These are phyloP conservation scores for Chironomus tentans DNA, from an alignment of 2,888 invertebrate species.

Conservation along the genomic window DNA sequence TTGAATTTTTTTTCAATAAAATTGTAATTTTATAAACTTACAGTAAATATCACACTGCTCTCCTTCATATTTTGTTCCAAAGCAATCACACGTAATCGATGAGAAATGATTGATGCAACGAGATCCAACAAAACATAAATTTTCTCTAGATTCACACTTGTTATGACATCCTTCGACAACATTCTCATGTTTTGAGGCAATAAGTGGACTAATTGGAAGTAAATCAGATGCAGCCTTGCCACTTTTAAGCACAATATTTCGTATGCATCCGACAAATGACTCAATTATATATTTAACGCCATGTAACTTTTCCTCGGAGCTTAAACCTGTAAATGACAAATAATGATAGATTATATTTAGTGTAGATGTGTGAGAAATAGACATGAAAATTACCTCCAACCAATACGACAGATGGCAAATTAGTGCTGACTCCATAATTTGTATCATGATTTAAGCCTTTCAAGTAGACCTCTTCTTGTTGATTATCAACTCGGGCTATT, in stretches of 20 bases:
- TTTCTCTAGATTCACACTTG: slow-evolving; percentile 69
- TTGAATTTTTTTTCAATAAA: too few species aligned
- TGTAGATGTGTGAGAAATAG: too few species aligned
- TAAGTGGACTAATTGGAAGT: slow-evolving; percentile 68
- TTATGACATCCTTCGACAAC: slow-evolving; percentile 83
- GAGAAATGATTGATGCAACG: slow-evolving; percentile 88
- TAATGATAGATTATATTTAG: neutral
- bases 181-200: slow-evolving; percentile 81
- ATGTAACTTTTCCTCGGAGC: slow-evolving; percentile 78
- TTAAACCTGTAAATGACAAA: slow-evolving; percentile 51
- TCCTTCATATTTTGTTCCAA: slow-evolving; percentile 85
- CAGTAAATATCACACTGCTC: slow-evolving; percentile 86
- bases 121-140: slow-evolving; percentile 79
- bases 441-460: slow-evolving; percentile 75
- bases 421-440: slow-evolving; percentile 78
- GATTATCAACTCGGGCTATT: slow-evolving; percentile 76
- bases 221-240: slow-evolving; percentile 79
- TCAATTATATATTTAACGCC: slow-evolving; percentile 88
- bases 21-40: too few species aligned
- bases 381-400: slow-evolving; percentile 62
- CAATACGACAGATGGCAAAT: slow-evolving; percentile 76
- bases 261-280: slow-evolving; percentile 86
- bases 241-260: slow-evolving; percentile 75
- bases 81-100: slow-evolving; percentile 83
- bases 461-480: slow-evolving; percentile 70